Base-by-base conservation (phyloP, 2,888 invertebrate genomes). In the Leucophenga maculata region DNA sequence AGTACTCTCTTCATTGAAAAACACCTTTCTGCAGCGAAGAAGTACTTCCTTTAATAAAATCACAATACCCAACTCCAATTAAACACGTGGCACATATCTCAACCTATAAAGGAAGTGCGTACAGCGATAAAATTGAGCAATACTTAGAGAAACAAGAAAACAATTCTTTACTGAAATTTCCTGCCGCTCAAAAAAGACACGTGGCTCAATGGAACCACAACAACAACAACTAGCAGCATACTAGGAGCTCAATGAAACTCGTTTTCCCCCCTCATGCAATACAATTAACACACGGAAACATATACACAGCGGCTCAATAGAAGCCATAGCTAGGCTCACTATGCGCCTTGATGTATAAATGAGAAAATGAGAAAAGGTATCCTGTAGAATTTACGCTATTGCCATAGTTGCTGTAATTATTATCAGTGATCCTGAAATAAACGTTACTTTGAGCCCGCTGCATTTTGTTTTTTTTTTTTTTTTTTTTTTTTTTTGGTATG, bases 351-450 rank as follows among this genome's bases (percentile, higher is more conserved):
- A 26, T 39, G 39, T 26, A 26, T 26, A 39, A 39, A 39, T 39
- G 11, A 8, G 8, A 32, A 32, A 32, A 32, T 6, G 32, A 39
- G 11, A 39, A 39, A 39, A 39, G 39, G 39, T 39, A 39, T 39
- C 11, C 74, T 71, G 77, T 71, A 72, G 64, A 65, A 44, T 39
- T 68, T 48, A 32, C 32, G 32, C 16, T 68, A 55, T 69, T 69
- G 74, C 62, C 64, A 39, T 74, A 78, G 72, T 72, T 72, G 74
- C 70, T 69, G 73, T 77, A 81, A 79, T 79, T 79, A 74, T 76
- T 80, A 83, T 81, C 82, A 73, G 70, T 78, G 80, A 81, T 81
- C 80, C 82, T 54, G 69, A 83, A 81, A 83, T 73, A 72, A 72
- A 77, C 83, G 80, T 80, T 80, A 80, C 78, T 73, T 77, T 73